Evolutionary conservation across 2,888 invertebrate genomes (phyloP), one percentile per base, ranked within the genome.

Genomic region (Drosophila testacea): DNA sequence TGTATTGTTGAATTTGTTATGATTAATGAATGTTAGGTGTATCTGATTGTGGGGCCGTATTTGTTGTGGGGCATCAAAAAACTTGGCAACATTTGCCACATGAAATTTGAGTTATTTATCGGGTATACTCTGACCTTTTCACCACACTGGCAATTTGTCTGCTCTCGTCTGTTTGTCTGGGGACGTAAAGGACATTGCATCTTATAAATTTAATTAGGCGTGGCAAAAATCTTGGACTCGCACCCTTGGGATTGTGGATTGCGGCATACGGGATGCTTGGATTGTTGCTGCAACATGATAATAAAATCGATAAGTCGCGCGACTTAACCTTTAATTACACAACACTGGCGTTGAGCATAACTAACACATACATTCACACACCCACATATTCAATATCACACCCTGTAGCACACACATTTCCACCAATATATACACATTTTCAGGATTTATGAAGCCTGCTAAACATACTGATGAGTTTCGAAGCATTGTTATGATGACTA

Each of bases 281-380:
- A 34, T 39, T 38, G 36, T 47, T 50, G 36, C 36, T 50, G 79
- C 60, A 69, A 54, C 57, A 68, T 71, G 68, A 80, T 71, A 77
- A 83, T 60, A 73, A 83, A 88, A 88, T 83, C 83, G 78, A 83
- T 83, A 83, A 73, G 69, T 41, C 62, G 70, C 70, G 56, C 57
- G 56, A 48, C 87, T 70, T 74, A 73, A 67, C 68, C 81, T 72
- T 77, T 88, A 83, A 83, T 88, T 83, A 83, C 63, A 74, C 73
- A 73, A 72, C 72, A 59, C 42, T 42, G 32, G 7, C 7, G 32
- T 55, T 42, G 56, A 34, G 38, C 46, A 57, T 28, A 41, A 11
- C 39, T 30, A 13, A 22, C 22, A 22, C 2, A 1, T 22, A 22
- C 42, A 16, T 27, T 9, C n/a, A 51, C 22, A 48, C n/a, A 36